These are phyloP conservation scores for Synanthedon tipuliformis DNA, from an alignment of 2,888 invertebrate species.

Conservation along the genomic window DNA sequence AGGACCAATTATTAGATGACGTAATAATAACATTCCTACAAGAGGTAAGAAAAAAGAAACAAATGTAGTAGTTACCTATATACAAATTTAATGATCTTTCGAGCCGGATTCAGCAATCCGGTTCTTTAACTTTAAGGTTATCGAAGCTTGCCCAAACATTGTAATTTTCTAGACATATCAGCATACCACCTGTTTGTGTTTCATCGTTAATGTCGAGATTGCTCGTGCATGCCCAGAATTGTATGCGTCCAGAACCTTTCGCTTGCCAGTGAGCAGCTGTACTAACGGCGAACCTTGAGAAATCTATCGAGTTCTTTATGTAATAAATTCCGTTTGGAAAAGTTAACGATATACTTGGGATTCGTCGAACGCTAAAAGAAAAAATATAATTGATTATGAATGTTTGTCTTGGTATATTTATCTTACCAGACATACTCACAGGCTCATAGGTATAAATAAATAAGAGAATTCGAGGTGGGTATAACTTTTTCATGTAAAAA, in stretches of 20 bases:
- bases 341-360: conserved; percentile 37
- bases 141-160: conserved; percentile 37
- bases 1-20: no score
- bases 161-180: conserved; percentile 31
- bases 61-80: not conserved
- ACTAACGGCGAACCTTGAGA: conserved; percentile 34
- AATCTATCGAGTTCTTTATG: conserved; percentile 25
- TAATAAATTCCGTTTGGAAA: conserved; percentile 21
- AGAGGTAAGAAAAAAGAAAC: not conserved
- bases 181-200: conserved; percentile 18
- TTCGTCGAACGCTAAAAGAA: conserved; percentile 34
- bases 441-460: no score
- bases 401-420: no score
- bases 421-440: no score
- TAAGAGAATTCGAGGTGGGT: no score
- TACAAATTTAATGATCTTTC: not conserved
- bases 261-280: conserved; percentile 35
- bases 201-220: conserved; percentile 21
- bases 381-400: not conserved
- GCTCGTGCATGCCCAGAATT: conserved; percentile 38
- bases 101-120: conserved; percentile 20
- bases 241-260: conserved; percentile 10
- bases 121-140: conserved; percentile 41
- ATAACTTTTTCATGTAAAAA: no score
- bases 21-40: not conserved